Conservation (phyloP, 2,888 invertebrate genomes). For the Scelioninae gen. 2 region DNA sequence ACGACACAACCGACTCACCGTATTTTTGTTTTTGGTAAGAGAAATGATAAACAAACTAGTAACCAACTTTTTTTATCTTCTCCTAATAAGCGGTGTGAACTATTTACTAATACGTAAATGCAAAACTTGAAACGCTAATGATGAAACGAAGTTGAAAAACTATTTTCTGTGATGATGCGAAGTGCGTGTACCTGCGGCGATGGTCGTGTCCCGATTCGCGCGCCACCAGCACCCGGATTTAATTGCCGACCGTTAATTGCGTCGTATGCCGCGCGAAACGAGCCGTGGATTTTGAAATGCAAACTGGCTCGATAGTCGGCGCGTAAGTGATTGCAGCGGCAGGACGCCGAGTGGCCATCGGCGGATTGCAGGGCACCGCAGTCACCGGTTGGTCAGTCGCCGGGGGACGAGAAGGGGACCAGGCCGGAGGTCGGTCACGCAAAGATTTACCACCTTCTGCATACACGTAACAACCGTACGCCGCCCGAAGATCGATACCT, state of each 20-base stretch:
- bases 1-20: no score
- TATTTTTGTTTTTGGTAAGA: no score
- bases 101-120: no score
- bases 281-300: conserved; percentile 28
- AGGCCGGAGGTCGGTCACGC: conserved; percentile 69
- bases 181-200: no score
- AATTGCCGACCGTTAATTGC: conserved; percentile 36
- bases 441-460: conserved; percentile 68
- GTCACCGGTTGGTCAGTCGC: conserved; percentile 70
- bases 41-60: no score
- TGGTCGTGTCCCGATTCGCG: conserved; percentile 8
- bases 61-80: no score
- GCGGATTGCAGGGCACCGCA: conserved; percentile 70
- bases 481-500: conserved; percentile 66
- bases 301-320: conserved; percentile 50
- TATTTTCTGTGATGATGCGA: no score
- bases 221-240: conserved; percentile 19
- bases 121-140: no score
- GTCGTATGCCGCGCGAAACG: conserved; percentile 9
- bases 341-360: conserved; percentile 62
- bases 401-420: conserved; percentile 65
- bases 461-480: conserved; percentile 62
- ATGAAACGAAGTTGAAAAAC: no score
- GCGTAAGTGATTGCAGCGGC: conserved; percentile 53
- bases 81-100: no score